These are phyloP conservation scores for Campaea margaritaria DNA, from an alignment of 2,888 invertebrate genomes.

Conservation along the genomic window DNA sequence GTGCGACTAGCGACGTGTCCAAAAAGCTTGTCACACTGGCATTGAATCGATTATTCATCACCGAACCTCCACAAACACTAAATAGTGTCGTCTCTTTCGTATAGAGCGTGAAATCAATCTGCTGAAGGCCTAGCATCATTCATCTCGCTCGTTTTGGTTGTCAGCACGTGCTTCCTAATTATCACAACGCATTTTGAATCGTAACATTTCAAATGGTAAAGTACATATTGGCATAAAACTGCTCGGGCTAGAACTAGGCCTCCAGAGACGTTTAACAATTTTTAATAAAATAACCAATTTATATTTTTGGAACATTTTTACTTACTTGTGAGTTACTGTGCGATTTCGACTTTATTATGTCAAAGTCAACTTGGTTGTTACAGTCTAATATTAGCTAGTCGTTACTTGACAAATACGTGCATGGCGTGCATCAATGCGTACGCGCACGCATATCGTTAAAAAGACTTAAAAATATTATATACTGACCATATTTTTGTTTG, in stretches of 20 bases:
- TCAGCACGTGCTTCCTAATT: slow-evolving; percentile 8
- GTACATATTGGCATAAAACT: slow-evolving; percentile 8
- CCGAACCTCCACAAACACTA: slow-evolving; percentile 20
- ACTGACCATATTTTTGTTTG: background rate
- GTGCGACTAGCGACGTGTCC: too few relatives aligned
- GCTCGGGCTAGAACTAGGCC: slow-evolving; percentile 20
- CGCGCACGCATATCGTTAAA: background rate
- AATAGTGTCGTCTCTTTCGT: slow-evolving; percentile 32
- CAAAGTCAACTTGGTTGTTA: background rate
- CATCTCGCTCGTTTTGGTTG: background rate
- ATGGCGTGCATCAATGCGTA: background rate
- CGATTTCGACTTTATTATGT: slow-evolving; percentile 12
- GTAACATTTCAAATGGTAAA: slow-evolving; percentile 4
- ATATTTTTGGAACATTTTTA: slow-evolving; percentile 50
- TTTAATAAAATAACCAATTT: slow-evolving; percentile 42
- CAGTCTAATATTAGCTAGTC: background rate
- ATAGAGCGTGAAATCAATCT: slow-evolving; percentile 27
- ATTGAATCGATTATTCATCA: slow-evolving; percentile 22
- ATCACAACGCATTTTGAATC: slow-evolving; percentile 16
- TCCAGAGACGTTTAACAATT: slow-evolving; percentile 35
- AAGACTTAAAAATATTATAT: too few relatives aligned
- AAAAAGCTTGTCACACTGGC: background rate
- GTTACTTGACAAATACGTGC: background rate
- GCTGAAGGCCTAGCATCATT: slow-evolving; percentile 23
- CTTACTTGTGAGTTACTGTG: slow-evolving; percentile 45